A percentile compares a stretch with the other conserved stretches of the same genome.
Evolutionary conservation across 2,113 vertebrate species (phyloP).

Genomic region (Sterna hirundo): DNA sequence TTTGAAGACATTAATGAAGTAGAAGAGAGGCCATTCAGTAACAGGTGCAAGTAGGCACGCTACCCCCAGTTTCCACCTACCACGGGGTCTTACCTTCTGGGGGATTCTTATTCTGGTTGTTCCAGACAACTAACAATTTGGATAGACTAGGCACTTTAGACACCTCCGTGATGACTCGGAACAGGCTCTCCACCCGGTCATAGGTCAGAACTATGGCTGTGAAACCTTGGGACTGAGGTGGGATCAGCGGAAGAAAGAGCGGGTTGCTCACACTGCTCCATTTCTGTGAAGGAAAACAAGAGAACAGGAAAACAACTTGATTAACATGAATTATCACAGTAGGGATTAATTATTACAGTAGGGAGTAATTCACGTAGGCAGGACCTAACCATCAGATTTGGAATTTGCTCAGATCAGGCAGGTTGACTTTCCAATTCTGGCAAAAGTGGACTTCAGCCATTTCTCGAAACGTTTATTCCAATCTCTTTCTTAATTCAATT

Average conservation of each 20-base stretch:
- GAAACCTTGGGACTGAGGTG: constrained; percentile 94
- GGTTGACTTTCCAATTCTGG: not conserved
- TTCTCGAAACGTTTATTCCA: not conserved
- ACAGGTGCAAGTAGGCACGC: not conserved
- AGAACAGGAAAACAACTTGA: not conserved
- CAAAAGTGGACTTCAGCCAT: not conserved
- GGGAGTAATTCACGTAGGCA: not conserved
- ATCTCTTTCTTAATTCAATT: not conserved
- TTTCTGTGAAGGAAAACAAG: constrained; percentile 76
- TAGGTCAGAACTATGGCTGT: constrained; percentile 96
- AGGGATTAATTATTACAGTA: not conserved
- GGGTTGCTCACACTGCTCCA: constrained; percentile 96
- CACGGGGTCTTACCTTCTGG: constrained; percentile 85
- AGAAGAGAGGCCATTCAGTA: not conserved
- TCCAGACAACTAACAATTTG: constrained; percentile 96
- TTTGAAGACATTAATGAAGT: not conserved
- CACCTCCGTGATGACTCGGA: constrained; percentile 96
- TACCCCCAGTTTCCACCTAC: not conserved
- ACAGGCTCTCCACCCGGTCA: constrained; percentile 95
- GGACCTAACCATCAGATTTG: not conserved
- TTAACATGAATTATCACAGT: not conserved
- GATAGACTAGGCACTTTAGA: constrained; percentile 96
- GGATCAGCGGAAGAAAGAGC: constrained; percentile 94
- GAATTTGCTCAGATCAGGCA: not conserved
- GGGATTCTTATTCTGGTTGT: constrained; percentile 97